Base-by-base conservation (phyloP, 23 tunicate genomes). In the Oikopleura albicans region DNA sequence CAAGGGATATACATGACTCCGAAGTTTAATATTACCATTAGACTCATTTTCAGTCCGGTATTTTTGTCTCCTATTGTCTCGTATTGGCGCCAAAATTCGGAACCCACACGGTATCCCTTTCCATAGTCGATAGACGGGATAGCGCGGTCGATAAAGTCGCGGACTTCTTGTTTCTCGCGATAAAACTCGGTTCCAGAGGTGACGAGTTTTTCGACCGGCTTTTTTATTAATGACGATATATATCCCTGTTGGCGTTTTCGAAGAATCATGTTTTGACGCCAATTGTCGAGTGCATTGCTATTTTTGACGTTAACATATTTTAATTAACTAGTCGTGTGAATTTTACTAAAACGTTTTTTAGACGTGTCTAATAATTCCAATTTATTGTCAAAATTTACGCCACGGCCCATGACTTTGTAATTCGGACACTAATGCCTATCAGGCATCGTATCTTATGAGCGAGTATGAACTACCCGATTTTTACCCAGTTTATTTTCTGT, bases 81-180 rank as follows among this genome's bases (percentile, higher is more conserved):
- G 57, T 75, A 87, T 84, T 89, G 97, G 38, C 84, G 84, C 97
- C 97, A 92, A 84, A 92, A 92, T 75, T 92, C 97, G 84, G 90
- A 87, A 29, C 93, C 93, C 39, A 88, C 91, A n/a, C 94, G 88
- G 76, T 22, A 71, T 16, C 79, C 79, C 31, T 71, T 91, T 76
- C 97, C 97, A 85, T 91, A 87, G 84, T 91, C 97, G 1, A 89
- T 40, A 28, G 97, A 87, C 0, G 97, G 97, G 40, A 91, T 91
- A 39, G 91, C 71, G 34, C 97, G 86, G 84, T 91, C 97, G 39
- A 91, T 40, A 71, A 91, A 40, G 75, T 75, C 83, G 66, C 90
- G 85, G 1, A 38, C 66, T 83, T 92, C 97, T 39, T 86, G 93
- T 16, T 84, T 89, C 41, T 66, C 22, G 34, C 97, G 76, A 39